These are phyloP conservation scores for Leucoraja erinaceus DNA, from an alignment of 2,113 vertebrate genomes.

Conservation along the genomic window DNA sequence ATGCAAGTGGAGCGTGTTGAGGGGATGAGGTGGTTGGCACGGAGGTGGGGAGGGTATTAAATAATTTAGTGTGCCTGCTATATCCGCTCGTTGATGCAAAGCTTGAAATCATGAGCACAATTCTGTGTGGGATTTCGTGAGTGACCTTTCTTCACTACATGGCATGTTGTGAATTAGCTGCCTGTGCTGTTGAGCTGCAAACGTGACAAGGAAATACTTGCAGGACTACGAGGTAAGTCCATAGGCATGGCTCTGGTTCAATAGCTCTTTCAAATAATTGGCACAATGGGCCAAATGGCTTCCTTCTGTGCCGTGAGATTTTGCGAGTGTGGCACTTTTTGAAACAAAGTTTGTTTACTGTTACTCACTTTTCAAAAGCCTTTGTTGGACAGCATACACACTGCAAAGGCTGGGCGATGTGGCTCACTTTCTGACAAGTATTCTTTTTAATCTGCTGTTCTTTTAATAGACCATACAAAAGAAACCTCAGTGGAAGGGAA, in stretches of 20 bases:
- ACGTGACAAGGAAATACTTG: background rate
- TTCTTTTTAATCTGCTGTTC: background rate
- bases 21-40: no score
- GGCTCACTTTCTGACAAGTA: slow-evolving; percentile 1
- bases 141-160: background rate
- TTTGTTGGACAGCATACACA: background rate
- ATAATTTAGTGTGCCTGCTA: background rate
- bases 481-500: background rate
- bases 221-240: background rate
- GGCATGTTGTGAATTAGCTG: background rate
- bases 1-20: no score
- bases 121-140: background rate
- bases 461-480: background rate
- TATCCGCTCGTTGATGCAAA: background rate
- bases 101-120: background rate
- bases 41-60: background rate
- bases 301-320: background rate
- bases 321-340: background rate
- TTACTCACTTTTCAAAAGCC: background rate
- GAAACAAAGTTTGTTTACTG: background rate
- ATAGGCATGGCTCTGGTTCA: no score
- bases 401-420: background rate
- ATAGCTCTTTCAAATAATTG: background rate
- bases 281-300: background rate
- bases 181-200: background rate